Percentiles rank a stretch among this genome's conserved stretches.
Conservation (phyloP, 2,888 invertebrate genomes). For the Antheraea assamensis region DNA sequence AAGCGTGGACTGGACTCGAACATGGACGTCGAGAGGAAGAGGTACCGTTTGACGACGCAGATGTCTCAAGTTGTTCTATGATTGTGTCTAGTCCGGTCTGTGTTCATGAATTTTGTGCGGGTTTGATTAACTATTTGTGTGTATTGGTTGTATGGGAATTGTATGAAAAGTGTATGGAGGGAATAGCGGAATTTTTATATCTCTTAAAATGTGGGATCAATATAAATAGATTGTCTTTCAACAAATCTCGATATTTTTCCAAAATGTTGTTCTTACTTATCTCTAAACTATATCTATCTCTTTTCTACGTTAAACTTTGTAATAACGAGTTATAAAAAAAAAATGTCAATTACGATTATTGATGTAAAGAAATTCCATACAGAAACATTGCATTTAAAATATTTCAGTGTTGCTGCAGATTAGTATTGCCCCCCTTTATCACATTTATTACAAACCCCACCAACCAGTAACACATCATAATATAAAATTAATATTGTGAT, state of each 20-base stretch:
- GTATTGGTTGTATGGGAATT: conserved; percentile 22
- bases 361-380: neutral
- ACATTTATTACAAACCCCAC: neutral
- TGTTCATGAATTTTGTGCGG: conserved; percentile 36
- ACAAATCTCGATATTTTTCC: neutral
- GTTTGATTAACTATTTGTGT: conserved; percentile 14
- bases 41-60: conserved; percentile 62
- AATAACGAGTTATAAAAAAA: neutral
- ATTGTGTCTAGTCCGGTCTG: conserved; percentile 54
- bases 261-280: neutral
- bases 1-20: conserved; percentile 62
- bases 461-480: neutral
- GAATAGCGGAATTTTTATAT: neutral
- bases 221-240: neutral
- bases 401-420: neutral
- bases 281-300: neutral
- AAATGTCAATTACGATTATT: neutral
- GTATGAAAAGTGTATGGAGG: neutral
- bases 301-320: neutral
- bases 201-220: neutral
- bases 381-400: neutral
- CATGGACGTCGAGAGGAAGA: conserved; percentile 64
- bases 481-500: conserved; percentile 9
- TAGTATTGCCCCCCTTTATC: neutral
- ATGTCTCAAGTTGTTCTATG: conserved; percentile 74